phyloP scores from a whole-genome alignment of 2,797 vertebrate genomes.

The Danio jaintianensis region DNA sequence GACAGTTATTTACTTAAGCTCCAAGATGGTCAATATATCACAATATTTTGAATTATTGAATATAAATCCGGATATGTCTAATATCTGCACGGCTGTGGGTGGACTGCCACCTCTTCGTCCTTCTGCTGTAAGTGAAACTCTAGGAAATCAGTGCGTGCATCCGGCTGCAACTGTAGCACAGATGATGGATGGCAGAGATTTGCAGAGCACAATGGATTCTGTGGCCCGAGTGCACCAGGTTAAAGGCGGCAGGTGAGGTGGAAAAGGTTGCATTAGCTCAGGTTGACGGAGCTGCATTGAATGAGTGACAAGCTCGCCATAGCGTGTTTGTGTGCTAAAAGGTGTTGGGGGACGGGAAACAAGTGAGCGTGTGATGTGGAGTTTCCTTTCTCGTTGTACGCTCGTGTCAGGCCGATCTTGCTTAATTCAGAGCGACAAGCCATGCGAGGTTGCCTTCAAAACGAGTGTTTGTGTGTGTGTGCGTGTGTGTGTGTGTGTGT shows the following conservation, averaged over 20 bases:
- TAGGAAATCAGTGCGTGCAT: conserved; percentile 18
- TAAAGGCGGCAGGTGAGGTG: conserved; percentile 61
- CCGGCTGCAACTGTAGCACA: conserved; percentile 23
- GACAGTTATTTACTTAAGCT: too few relatives aligned
- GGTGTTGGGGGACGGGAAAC: conserved; percentile 36
- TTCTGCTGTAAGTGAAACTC: conserved; percentile 25
- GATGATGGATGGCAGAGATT: conserved; percentile 51
- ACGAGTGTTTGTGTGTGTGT: conserved; percentile 5
- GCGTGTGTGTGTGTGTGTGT: background rate
- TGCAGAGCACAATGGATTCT: conserved; percentile 46
- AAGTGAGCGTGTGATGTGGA: conserved; percentile 49
- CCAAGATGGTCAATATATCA: too few relatives aligned
- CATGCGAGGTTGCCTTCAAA: conserved; percentile 47
- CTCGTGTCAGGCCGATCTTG: conserved; percentile 50
- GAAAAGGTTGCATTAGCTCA: conserved; percentile 60
- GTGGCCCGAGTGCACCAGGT: conserved; percentile 50
- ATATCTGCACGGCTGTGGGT: conserved; percentile 12
- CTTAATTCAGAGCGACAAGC: conserved; percentile 60
- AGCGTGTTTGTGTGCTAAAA: conserved; percentile 43
- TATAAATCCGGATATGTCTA: too few relatives aligned
- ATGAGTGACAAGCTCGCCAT: conserved; percentile 49
- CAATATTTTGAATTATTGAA: too few relatives aligned
- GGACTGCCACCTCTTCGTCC: conserved; percentile 6
- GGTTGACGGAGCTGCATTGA: conserved; percentile 57
- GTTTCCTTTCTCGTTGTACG: conserved; percentile 47